phyloP scores from a whole-genome alignment of 2,888 invertebrate genomes.

The Volucella zonaria region DNA sequence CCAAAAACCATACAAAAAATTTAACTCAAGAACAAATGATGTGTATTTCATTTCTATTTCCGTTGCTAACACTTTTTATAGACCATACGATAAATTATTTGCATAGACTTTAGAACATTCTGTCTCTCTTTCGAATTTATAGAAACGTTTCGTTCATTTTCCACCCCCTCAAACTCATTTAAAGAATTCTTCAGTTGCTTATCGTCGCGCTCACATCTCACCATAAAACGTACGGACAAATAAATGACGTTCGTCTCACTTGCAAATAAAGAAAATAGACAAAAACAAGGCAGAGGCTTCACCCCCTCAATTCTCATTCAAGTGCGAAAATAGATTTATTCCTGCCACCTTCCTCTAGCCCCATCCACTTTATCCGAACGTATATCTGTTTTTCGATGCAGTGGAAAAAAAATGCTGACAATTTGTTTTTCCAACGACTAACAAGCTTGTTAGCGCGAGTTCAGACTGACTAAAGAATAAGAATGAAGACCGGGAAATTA shows the following conservation, averaged over 20 bases:
- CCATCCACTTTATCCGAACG: neutral
- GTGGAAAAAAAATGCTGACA: conserved; percentile 32
- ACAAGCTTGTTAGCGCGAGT: conserved; percentile 37
- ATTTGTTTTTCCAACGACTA: conserved; percentile 49
- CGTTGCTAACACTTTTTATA: too few relatives aligned
- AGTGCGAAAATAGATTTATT: conserved; percentile 65
- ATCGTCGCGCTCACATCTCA: conserved; percentile 35
- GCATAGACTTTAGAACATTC: conserved; percentile 32
- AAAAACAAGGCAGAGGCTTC: conserved; percentile 10
- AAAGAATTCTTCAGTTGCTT: conserved; percentile 33
- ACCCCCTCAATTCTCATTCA: conserved; percentile 23
- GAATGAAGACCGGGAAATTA: conserved; percentile 62
- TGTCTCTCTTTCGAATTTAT: conserved; percentile 21
- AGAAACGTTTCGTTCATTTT: conserved; percentile 8
- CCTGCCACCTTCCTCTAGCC: neutral
- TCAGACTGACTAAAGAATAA: conserved; percentile 34
- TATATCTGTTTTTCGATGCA: conserved; percentile 26
- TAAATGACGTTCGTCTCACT: conserved; percentile 35
- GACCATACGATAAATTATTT: conserved; percentile 27
- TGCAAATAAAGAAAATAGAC: conserved; percentile 13
- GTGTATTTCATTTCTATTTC: too few relatives aligned
- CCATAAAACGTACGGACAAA: conserved; percentile 5
- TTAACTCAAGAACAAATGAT: too few relatives aligned
- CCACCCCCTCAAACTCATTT: neutral
- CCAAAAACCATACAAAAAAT: too few relatives aligned